A percentile compares a stretch with the other conserved stretches of the same genome.
Evolutionary conservation across 2,888 invertebrate species (phyloP).

Genomic region (Oxycera nigricornis): DNA sequence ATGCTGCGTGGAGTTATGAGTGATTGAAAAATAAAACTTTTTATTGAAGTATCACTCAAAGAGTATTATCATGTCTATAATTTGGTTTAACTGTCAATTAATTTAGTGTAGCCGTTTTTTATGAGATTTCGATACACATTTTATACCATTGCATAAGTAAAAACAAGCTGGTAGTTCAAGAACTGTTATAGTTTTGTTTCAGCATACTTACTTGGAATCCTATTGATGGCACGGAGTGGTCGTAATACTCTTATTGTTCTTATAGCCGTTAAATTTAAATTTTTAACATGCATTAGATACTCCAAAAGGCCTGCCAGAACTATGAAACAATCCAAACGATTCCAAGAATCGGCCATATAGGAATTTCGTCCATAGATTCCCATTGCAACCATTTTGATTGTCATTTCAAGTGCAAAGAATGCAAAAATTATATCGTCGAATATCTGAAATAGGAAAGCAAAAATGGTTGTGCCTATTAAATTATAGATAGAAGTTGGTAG

Average conservation of each 20-base stretch:
- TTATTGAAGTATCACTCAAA: no score
- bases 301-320: conserved; percentile 92
- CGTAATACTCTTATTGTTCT: conserved; percentile 96
- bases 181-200: not conserved
- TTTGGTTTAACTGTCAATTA: no score
- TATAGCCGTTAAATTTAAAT: conserved; percentile 97
- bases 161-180: no score
- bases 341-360: conserved; percentile 98
- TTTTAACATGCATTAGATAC: conserved; percentile 93
- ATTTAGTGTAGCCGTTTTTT: no score
- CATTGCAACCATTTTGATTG: conserved; percentile 98
- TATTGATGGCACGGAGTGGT: conserved; percentile 97
- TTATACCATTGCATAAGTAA: no score
- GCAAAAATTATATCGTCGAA: conserved; percentile 99
- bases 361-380: conserved; percentile 92
- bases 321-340: conserved; percentile 97
- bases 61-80: no score
- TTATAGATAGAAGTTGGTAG: no score
- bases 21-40: no score
- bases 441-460: conserved; percentile 67
- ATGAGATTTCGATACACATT: no score
- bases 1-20: no score
- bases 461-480: no score
- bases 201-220: conserved; percentile 95
- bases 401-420: conserved; percentile 98